phyloP scores from a whole-genome alignment of 37 sponge, comb jelly and placozoan species.

The Corticium candelabrum region DNA sequence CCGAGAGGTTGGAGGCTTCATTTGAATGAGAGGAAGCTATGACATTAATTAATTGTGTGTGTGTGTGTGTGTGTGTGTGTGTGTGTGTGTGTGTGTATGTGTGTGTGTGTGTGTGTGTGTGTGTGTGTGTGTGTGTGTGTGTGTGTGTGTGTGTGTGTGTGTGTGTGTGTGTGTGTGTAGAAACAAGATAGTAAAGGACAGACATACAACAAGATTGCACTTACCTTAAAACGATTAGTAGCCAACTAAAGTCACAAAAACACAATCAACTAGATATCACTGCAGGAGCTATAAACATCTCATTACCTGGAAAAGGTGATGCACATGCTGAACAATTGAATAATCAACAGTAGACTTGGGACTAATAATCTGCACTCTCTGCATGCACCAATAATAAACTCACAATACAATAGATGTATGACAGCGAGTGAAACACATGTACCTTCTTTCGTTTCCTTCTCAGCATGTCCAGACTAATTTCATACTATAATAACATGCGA shows the following conservation, averaged over 20 bases:
- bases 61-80: conserved; percentile 31
- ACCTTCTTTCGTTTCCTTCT: conserved; percentile 65
- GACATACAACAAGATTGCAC: neutral
- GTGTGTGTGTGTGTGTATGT: conserved; percentile 21
- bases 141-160: conserved; percentile 71
- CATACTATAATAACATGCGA: conserved; percentile 36
- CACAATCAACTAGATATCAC: neutral
- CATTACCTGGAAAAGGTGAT: conserved; percentile 41
- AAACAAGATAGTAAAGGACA: neutral
- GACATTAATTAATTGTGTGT: too few species aligned
- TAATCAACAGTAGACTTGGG: neutral
- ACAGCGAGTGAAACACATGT: neutral
- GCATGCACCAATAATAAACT: too few species aligned
- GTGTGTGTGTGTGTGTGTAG: too few species aligned
- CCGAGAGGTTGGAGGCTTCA: too few species aligned
- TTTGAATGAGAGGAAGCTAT: too few species aligned
- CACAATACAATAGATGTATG: neutral
- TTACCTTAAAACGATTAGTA: conserved; percentile 62
- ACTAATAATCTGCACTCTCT: too few species aligned
- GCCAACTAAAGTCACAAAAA: conserved; percentile 29
- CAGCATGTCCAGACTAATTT: conserved; percentile 57
- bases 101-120: conserved; percentile 24
- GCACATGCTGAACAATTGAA: conserved; percentile 12
- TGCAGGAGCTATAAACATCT: neutral
- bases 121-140: conserved; percentile 32